Evolutionary conservation across 2,797 vertebrate species (phyloP), one percentile per base, ranked within the genome.

Genomic region (Phrynocephalus guinanensis): DNA sequence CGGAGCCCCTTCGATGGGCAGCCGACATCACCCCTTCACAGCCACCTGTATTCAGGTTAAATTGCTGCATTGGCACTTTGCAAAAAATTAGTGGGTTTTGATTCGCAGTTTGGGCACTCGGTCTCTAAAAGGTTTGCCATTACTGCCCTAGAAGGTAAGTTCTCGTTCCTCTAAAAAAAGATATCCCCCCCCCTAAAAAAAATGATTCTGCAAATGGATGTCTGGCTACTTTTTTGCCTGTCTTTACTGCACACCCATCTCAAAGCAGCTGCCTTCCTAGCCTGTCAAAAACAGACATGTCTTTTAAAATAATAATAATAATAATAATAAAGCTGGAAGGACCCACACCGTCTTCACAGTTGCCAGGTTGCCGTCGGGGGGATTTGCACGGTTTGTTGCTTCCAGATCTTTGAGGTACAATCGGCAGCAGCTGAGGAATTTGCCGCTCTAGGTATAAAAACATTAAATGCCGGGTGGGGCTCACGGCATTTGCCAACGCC

Each of bases 401-500:
- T 93, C 86, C 83, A 87, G 88, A 82, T 0, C 67, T 52, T 94
- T 87, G 91, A 91, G 91, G 0, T 0, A 75, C 90, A 85, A 89
- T 75, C 89, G 89, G 90, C 88, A 87, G 91, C 90, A 88, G 93
- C 91, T 94, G 93, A 94, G 82, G 94, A 94, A 95, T 93, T 93
- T 92, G 91, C 92, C 93, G 86, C 84, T 88, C 93, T 86, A 84
- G 0, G 67, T 91, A 95, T 70, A 91, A 91, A 92, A 93, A 95
- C 92, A 93, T 93, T 89, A 95, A 93, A 95, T 89, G 83, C 93
- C 91, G 93, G 93, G 94, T 87, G 95, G 94, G 87, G 94, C 83
- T 83, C 91, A 85, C 86, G 77, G 92, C 93, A 15, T 86, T 92
- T 94, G 92, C 93, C 91, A 92, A 89, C 82, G 71, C 88, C 89